These are phyloP conservation scores for Aphidius ervi DNA, from an alignment of 1,140 invertebrate species.

Conservation along the genomic window DNA sequence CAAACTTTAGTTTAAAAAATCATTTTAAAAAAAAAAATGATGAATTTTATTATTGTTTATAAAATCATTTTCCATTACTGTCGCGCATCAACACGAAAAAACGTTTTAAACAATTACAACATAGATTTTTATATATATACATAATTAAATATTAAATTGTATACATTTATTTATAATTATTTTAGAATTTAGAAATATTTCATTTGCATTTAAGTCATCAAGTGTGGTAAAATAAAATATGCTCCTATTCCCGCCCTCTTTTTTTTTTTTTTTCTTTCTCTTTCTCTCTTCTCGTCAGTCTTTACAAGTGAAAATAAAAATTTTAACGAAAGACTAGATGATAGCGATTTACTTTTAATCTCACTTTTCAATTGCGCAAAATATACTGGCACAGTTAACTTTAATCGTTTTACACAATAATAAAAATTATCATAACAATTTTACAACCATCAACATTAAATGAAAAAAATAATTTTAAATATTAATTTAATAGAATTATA, in stretches of 20 bases:
- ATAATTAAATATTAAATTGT: slow-evolving; percentile 49
- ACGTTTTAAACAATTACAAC: slow-evolving; percentile 20
- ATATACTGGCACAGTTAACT: no score
- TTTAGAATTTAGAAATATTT: slow-evolving; percentile 49
- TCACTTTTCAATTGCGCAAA: no score
- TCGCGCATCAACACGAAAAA: slow-evolving; percentile 35
- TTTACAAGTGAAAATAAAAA: no score
- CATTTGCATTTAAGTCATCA: slow-evolving; percentile 31
- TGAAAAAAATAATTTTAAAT: no score
- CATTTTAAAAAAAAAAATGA: slow-evolving; percentile 17
- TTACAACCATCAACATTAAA: no score
- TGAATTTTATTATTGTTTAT: slow-evolving; percentile 42
- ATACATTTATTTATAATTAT: slow-evolving; percentile 37
- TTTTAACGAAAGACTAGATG: no score
- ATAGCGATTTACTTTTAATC: no score
- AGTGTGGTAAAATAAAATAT: background rate
- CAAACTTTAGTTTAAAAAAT: background rate
- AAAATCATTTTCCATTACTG: slow-evolving; percentile 38
- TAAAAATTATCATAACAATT: no score
- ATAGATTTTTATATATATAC: slow-evolving; percentile 17
- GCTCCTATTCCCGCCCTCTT: background rate
- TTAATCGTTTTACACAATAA: no score
- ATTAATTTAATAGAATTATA: no score
- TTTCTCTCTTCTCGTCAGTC: no score
- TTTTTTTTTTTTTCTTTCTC: no score